Conservation (phyloP, 1,140 invertebrate genomes). For the Neocloeon triangulifer region DNA sequence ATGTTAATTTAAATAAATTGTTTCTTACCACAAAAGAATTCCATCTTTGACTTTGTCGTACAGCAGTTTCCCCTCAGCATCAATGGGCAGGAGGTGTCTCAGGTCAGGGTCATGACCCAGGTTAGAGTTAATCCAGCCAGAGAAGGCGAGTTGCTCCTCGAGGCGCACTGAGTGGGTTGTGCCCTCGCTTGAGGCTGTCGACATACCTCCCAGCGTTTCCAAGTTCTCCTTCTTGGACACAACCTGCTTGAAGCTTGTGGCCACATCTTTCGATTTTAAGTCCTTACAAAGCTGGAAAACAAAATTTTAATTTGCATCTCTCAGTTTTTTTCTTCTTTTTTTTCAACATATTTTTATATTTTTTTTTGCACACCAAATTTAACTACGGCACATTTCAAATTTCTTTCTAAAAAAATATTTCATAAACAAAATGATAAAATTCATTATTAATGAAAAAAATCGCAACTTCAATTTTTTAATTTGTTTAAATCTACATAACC, state of each 20-base stretch:
- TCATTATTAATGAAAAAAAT: too few relatives aligned
- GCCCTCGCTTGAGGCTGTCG: slow-evolving; percentile 79
- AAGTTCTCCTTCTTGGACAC: slow-evolving; percentile 86
- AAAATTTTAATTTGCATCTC: too few relatives aligned
- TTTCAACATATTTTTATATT: too few relatives aligned
- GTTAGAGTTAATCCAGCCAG: slow-evolving; percentile 96
- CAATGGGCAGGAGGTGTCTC: slow-evolving; percentile 74
- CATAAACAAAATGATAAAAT: too few relatives aligned
- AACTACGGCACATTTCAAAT: too few relatives aligned
- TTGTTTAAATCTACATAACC: too few relatives aligned
- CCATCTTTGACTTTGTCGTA: slow-evolving; percentile 93
- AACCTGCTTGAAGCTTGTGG: slow-evolving; percentile 73
- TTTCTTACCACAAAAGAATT: slow-evolving; percentile 73
- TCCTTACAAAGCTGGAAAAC: slow-evolving; percentile 71
- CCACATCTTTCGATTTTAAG: slow-evolving; percentile 72
- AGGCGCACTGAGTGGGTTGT: slow-evolving; percentile 82
- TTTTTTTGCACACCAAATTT: too few relatives aligned
- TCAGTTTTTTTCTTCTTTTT: too few relatives aligned
- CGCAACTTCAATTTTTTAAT: too few relatives aligned
- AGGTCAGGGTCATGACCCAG: slow-evolving; percentile 72
- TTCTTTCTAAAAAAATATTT: too few relatives aligned
- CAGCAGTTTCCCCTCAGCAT: slow-evolving; percentile 64
- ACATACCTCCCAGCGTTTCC: slow-evolving; percentile 80
- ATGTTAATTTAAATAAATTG: slow-evolving; percentile 1
- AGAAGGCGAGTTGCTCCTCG: slow-evolving; percentile 96